Conservation (phyloP, 2,113 vertebrate genomes). For the Ibidorhyncha struthersii region DNA sequence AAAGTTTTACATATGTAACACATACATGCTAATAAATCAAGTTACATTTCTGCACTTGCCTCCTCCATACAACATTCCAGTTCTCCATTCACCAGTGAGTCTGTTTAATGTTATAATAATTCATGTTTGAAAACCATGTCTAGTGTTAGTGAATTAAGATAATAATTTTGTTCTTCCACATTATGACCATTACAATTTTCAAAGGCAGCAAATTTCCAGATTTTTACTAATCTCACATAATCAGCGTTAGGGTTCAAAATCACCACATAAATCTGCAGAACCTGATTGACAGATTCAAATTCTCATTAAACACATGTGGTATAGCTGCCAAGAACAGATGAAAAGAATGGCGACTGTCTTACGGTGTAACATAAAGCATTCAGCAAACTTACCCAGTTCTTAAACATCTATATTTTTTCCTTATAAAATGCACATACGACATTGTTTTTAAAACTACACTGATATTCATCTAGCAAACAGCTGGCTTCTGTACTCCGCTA, state of each 20-base stretch:
- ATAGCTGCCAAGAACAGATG: slow-evolving; percentile 12
- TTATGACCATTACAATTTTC: slow-evolving; percentile 7
- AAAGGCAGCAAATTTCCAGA: slow-evolving; percentile 39
- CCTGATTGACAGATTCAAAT: slow-evolving; percentile 12
- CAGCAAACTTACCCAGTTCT: neutral
- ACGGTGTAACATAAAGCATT: neutral
- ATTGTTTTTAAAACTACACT: neutral
- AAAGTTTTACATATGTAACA: neutral
- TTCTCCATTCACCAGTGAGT: slow-evolving; percentile 6
- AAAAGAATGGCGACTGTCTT: neutral
- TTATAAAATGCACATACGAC: neutral
- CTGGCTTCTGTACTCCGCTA: neutral
- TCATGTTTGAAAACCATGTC: slow-evolving; percentile 9
- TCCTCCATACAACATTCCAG: neutral
- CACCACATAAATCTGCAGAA: neutral
- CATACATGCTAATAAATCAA: neutral
- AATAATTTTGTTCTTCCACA: slow-evolving; percentile 14
- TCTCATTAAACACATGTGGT: slow-evolving; percentile 5
- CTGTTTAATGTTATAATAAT: neutral
- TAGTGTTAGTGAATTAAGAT: neutral
- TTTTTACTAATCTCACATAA: slow-evolving; percentile 37
- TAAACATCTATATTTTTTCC: neutral
- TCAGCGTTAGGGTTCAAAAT: slow-evolving; percentile 31
- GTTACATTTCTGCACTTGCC: neutral
- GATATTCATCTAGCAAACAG: neutral